Evolutionary conservation across 2,888 invertebrate genomes (phyloP).

Genomic region (Miltochrista miniata): DNA sequence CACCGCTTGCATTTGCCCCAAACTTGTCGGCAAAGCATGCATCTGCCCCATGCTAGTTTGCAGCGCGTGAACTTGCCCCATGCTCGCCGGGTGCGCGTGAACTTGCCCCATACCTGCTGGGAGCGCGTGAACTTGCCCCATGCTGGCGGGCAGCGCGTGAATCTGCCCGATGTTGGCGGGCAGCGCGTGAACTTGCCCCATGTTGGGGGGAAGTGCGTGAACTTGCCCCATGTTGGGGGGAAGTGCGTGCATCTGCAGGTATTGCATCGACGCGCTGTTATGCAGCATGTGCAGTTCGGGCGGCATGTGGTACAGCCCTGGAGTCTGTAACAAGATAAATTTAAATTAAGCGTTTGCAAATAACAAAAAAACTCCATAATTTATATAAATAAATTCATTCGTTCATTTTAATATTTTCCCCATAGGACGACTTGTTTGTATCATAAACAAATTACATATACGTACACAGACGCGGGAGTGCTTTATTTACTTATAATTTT

Average conservation of each 20-base stretch:
- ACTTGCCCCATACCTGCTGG: neutral
- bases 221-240: conserved; percentile 28
- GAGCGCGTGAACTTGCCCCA: conserved; percentile 1
- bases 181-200: neutral
- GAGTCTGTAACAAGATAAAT: conserved; percentile 51
- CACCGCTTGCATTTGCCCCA: conserved; percentile 45
- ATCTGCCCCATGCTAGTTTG: neutral
- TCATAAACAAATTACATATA: no score
- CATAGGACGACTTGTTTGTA: no score
- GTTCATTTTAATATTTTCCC: no score
- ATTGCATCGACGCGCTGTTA: conserved; percentile 72
- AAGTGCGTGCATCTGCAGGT: conserved; percentile 67
- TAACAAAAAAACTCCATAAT: no score
- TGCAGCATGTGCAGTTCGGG: conserved; percentile 75
- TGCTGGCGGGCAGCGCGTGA: conserved; percentile 11
- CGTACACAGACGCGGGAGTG: no score
- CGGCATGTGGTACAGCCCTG: conserved; percentile 79
- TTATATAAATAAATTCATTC: no score
- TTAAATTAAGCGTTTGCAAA: no score
- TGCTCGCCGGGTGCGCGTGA: conserved; percentile 12
- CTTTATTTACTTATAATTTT: no score
- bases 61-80: conserved; percentile 1
- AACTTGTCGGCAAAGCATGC: conserved; percentile 6
- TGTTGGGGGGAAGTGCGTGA: conserved; percentile 13
- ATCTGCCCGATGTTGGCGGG: neutral